Evolutionary conservation across 1,140 invertebrate species (phyloP).

Genomic region (Muscidifurax raptorellus): DNA sequence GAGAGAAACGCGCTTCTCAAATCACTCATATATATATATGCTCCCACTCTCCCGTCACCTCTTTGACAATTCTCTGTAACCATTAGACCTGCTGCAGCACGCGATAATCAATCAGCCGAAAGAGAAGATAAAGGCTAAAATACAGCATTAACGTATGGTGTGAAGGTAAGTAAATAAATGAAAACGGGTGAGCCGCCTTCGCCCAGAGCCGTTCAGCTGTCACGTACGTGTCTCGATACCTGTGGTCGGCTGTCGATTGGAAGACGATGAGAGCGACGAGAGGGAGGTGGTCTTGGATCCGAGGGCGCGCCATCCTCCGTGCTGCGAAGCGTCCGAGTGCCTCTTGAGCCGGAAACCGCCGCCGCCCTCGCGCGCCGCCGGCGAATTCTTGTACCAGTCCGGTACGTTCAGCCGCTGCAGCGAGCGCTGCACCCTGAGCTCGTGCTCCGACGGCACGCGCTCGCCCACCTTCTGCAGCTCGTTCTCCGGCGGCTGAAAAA

Average conservation of each 20-base stretch:
- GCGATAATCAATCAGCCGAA: neutral
- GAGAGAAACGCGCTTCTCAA: too few species aligned
- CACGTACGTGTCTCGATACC: slow-evolving; percentile 55
- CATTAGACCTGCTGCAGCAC: neutral
- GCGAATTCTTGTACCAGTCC: slow-evolving; percentile 94
- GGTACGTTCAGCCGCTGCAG: slow-evolving; percentile 94
- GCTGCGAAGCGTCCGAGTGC: slow-evolving; percentile 80
- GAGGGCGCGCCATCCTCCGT: slow-evolving; percentile 83
- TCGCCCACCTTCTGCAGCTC: slow-evolving; percentile 89
- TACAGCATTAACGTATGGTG: too few species aligned
- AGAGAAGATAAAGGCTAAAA: too few species aligned
- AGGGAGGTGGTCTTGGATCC: slow-evolving; percentile 87
- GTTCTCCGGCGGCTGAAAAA: slow-evolving; percentile 92
- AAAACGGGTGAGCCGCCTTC: neutral
- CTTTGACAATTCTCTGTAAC: too few species aligned
- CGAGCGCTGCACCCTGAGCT: slow-evolving; percentile 93
- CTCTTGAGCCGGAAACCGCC: slow-evolving; percentile 80
- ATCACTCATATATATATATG: too few species aligned
- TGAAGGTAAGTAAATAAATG: neutral
- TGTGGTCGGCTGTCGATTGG: slow-evolving; percentile 72
- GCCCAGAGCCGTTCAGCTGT: neutral
- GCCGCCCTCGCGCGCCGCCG: slow-evolving; percentile 79
- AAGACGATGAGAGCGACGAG: slow-evolving; percentile 78
- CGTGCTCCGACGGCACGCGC: slow-evolving; percentile 90
- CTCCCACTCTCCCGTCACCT: too few species aligned